These are phyloP conservation scores for Phoenicopterus ruber DNA, from an alignment of 2,113 vertebrate genomes.

Conservation along the genomic window DNA sequence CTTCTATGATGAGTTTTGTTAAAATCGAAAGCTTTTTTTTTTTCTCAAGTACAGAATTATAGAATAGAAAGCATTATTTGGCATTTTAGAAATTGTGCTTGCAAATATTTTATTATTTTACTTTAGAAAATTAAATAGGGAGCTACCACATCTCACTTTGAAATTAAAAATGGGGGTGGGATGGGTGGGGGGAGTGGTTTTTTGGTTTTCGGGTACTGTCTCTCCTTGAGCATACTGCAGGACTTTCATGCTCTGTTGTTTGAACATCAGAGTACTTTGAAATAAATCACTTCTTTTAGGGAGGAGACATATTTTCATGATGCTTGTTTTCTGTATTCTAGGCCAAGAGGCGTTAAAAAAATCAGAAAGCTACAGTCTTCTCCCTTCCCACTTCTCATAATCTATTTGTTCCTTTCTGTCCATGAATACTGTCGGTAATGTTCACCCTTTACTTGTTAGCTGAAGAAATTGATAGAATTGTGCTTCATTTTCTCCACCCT, in stretches of 20 bases:
- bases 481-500: background rate
- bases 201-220: background rate
- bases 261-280: background rate
- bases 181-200: background rate
- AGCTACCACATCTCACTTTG: background rate
- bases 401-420: background rate
- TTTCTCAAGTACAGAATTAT: background rate
- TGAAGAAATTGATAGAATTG: background rate
- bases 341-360: background rate
- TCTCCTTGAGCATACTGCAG: background rate
- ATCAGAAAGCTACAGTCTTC: background rate
- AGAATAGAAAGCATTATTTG: constrained; percentile 20
- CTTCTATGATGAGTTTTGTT: background rate
- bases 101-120: background rate
- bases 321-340: background rate
- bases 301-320: background rate
- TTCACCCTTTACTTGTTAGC: background rate
- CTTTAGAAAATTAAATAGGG: background rate
- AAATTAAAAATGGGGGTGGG: background rate
- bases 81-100: background rate
- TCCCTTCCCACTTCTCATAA: background rate
- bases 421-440: background rate
- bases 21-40: background rate
- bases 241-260: background rate
- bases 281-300: background rate